A percentile compares a stretch with the other conserved stretches of the same genome.
Evolutionary conservation across 2,888 invertebrate genomes (phyloP).

Genomic region (Macropis europaea): DNA sequence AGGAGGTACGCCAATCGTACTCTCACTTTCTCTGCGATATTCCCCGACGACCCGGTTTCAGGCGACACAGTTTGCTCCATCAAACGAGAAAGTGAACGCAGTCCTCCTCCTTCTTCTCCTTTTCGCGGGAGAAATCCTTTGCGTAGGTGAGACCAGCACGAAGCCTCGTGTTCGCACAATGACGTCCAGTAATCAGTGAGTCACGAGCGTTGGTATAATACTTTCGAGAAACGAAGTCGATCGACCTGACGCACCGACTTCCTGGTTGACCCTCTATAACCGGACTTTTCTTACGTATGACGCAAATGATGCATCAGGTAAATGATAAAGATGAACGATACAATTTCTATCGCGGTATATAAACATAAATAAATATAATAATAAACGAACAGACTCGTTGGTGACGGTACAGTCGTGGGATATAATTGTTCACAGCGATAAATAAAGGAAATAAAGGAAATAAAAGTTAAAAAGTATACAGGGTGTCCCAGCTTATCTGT

Average conservation of each 20-base stretch:
- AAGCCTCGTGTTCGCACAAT: constrained; percentile 25
- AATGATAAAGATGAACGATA: too few relatives aligned
- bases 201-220: constrained; percentile 25
- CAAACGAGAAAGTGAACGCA: constrained; percentile 74
- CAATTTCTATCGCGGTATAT: too few relatives aligned
- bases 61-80: constrained; percentile 63
- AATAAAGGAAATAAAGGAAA: too few relatives aligned
- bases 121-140: constrained; percentile 43
- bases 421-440: too few relatives aligned
- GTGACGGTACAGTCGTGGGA: too few relatives aligned
- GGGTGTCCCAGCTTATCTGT: too few relatives aligned
- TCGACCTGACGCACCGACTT: constrained; percentile 33
- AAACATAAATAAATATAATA: too few relatives aligned
- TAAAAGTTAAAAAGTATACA: too few relatives aligned
- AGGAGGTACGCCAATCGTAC: constrained; percentile 59
- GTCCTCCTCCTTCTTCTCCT: constrained; percentile 31
- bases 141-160: constrained; percentile 50
- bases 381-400: too few relatives aligned
- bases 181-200: constrained; percentile 12
- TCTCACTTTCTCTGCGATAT: constrained; percentile 75
- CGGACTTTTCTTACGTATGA: too few relatives aligned
- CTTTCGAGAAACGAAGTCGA: constrained; percentile 28
- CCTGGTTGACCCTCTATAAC: constrained; percentile 31
- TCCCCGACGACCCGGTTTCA: constrained; percentile 70
- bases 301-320: too few relatives aligned